These are phyloP conservation scores for Holcopasites calliopsidis DNA, from an alignment of 1,140 invertebrate genomes.

Conservation along the genomic window DNA sequence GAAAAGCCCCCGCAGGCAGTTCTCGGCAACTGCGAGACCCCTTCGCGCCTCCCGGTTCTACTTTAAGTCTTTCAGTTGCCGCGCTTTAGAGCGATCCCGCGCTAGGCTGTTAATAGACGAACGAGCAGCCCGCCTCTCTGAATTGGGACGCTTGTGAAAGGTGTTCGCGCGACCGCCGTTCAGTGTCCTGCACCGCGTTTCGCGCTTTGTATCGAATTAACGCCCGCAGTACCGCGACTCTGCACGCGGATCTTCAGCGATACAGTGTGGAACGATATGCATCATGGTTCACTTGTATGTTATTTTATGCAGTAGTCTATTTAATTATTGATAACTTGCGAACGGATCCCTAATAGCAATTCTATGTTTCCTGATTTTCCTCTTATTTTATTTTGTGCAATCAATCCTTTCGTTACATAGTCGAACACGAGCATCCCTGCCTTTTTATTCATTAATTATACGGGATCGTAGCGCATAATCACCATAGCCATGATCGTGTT, in stretches of 20 bases:
- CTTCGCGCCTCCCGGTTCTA: neutral
- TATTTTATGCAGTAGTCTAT: too few species aligned
- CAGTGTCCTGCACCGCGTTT: neutral
- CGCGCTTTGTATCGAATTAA: conserved; percentile 16
- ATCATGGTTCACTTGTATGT: too few species aligned
- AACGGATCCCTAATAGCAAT: too few species aligned
- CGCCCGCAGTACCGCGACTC: neutral
- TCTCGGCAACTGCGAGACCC: too few species aligned
- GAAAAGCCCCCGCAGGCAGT: too few species aligned
- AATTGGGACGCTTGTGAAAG: conserved; percentile 22
- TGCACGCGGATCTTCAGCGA: neutral
- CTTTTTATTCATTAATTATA: neutral
- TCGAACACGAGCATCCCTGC: too few species aligned
- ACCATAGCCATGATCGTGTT: neutral
- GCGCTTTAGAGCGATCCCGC: conserved; percentile 9
- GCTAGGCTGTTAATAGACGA: conserved; percentile 37
- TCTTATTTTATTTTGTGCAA: too few species aligned
- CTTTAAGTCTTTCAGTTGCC: conserved; percentile 26
- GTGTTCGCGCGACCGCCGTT: neutral
- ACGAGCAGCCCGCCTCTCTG: conserved; percentile 5
- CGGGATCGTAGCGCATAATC: neutral
- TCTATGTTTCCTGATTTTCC: too few species aligned
- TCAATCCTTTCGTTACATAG: too few species aligned
- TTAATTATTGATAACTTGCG: too few species aligned
- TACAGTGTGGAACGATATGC: too few species aligned